Evolutionary conservation across 2,797 vertebrate genomes (phyloP).

Genomic region (Hypotaenidia philippensis): DNA sequence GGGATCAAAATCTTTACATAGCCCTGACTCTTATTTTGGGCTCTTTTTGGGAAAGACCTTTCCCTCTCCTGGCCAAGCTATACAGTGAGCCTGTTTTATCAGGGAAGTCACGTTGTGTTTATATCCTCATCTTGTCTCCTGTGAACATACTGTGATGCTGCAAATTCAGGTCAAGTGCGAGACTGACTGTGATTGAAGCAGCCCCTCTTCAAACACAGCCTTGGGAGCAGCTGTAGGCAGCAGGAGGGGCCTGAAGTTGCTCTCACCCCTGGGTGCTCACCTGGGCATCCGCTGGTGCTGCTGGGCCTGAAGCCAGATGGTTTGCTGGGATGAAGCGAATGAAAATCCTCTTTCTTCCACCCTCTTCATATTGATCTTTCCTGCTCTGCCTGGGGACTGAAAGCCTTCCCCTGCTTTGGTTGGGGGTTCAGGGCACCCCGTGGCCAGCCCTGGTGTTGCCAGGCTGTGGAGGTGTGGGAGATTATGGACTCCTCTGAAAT

Average conservation of each 20-base stretch:
- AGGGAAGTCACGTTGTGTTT: accelerated
- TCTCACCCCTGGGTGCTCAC: accelerated
- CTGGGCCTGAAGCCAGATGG: accelerated
- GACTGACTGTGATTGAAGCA: not conserved
- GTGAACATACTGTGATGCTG: accelerated
- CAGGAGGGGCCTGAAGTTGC: not conserved
- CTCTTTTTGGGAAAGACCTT: not conserved
- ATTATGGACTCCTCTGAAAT: accelerated
- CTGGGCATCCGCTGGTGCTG: accelerated
- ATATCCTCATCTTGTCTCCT: not conserved
- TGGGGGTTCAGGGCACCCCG: accelerated
- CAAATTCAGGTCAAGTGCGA: not conserved
- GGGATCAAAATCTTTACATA: accelerated
- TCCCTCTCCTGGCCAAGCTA: not conserved
- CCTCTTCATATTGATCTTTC: not conserved
- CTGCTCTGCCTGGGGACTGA: not conserved
- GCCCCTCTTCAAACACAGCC: accelerated
- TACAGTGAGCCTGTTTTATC: not conserved
- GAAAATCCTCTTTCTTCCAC: not conserved
- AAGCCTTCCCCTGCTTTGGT: not conserved
- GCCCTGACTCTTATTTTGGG: not conserved
- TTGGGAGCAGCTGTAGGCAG: not conserved
- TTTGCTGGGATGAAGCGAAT: not conserved
- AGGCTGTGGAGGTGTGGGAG: not conserved
- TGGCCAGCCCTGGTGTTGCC: accelerated